A percentile compares a stretch with the other conserved stretches of the same genome.
These are phyloP conservation scores for Nycticebus coucang DNA, from an alignment of 2,113 vertebrate species.

Conservation along the genomic window DNA sequence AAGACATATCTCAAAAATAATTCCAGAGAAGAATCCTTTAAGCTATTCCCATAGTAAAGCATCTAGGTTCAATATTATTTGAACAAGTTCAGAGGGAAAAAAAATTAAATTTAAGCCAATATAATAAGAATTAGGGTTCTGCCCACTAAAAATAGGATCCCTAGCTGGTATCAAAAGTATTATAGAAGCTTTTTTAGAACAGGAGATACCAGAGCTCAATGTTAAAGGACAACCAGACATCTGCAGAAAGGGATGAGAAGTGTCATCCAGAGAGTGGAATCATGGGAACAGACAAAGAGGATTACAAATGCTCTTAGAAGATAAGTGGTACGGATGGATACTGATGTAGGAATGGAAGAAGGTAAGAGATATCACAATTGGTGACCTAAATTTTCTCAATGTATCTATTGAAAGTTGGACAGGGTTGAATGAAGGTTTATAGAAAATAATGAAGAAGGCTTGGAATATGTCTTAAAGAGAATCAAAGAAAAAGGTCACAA, in stretches of 20 bases:
- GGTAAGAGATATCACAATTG: background rate
- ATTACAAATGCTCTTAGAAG: background rate
- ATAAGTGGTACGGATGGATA: background rate
- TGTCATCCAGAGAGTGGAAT: background rate
- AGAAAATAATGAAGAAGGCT: background rate
- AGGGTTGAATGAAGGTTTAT: background rate
- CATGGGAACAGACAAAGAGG: background rate
- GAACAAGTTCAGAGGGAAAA: slow-evolving; percentile 21
- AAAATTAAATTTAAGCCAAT: background rate
- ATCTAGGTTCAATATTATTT: background rate
- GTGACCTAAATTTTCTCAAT: background rate
- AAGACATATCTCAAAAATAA: background rate
- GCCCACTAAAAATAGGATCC: background rate
- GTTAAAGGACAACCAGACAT: background rate
- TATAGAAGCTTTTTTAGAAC: background rate
- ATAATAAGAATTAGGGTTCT: background rate
- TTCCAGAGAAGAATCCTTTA: background rate
- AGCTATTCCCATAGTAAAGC: background rate
- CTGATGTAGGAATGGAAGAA: background rate
- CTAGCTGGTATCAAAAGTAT: background rate
- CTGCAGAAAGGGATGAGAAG: background rate
- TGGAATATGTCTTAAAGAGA: background rate
- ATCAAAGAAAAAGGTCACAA: background rate
- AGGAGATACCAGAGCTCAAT: background rate
- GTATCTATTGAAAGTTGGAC: background rate